Conservation (phyloP, 2,113 vertebrate species). For the Apodemus speciosus region DNA sequence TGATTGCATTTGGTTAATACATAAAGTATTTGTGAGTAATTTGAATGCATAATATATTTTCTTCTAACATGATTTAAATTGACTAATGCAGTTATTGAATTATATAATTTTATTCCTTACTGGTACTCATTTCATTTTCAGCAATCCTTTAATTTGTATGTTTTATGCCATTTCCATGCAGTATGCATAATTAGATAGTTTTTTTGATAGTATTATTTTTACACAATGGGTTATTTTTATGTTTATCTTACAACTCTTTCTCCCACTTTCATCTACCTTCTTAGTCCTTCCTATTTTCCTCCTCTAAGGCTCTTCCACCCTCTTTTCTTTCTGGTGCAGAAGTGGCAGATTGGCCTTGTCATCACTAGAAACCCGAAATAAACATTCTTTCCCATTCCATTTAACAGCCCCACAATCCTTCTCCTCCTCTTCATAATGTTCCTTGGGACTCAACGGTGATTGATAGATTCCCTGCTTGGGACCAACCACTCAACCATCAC, state of each 20-base stretch:
- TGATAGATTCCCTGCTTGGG: no score
- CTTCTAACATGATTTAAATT: background rate
- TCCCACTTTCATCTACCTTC: background rate
- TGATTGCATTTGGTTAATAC: background rate
- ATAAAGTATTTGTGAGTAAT: background rate
- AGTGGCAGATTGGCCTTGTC: background rate
- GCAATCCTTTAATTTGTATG: background rate
- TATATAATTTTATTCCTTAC: background rate
- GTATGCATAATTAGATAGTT: background rate
- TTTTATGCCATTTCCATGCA: background rate
- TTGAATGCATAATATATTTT: background rate
- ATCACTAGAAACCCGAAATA: background rate
- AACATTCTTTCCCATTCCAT: background rate
- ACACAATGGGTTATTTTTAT: background rate
- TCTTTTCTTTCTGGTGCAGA: background rate
- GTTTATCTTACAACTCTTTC: background rate
- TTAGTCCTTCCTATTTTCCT: background rate
- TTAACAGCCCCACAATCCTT: background rate
- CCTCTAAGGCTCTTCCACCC: background rate
- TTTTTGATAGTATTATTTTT: background rate
- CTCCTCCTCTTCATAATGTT: no score
- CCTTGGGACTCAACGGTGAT: no score
- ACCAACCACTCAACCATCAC: background rate
- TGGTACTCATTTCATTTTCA: background rate
- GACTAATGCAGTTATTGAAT: background rate